A percentile compares a stretch with the other conserved stretches of the same genome.
phyloP scores from a whole-genome alignment of 92 coral and sea anemone species.

The Meandrina meandrites region DNA sequence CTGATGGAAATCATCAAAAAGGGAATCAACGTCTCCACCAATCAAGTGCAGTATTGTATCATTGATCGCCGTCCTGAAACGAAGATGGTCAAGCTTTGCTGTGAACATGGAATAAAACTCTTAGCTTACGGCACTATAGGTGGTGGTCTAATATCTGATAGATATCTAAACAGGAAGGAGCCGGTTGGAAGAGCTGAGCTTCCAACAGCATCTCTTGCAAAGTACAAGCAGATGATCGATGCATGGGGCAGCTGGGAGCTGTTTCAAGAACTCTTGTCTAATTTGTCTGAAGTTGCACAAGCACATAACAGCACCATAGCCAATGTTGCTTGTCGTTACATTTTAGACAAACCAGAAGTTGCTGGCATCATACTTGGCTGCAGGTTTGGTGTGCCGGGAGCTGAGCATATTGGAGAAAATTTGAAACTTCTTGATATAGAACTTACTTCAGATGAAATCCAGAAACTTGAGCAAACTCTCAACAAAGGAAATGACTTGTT shows the following conservation, averaged over 20 bases:
- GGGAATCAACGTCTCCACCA: slow-evolving; percentile 75
- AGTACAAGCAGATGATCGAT: slow-evolving; percentile 86
- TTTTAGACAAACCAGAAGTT: slow-evolving; percentile 83
- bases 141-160: slow-evolving; percentile 78
- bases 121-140: slow-evolving; percentile 81
- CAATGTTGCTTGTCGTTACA: slow-evolving; percentile 77
- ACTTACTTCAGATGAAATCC: slow-evolving; percentile 57
- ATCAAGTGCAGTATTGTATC: slow-evolving; percentile 84
- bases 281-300: slow-evolving; percentile 62
- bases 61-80: slow-evolving; percentile 81
- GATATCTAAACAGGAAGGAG: slow-evolving; percentile 59
- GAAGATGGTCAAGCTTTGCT: slow-evolving; percentile 73
- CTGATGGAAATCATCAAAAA: slow-evolving; percentile 57
- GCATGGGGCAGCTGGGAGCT: slow-evolving; percentile 91
- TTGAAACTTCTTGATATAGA: slow-evolving; percentile 57
- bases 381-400: slow-evolving; percentile 75
- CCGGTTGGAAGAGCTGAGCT: slow-evolving; percentile 61
- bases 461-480: slow-evolving; percentile 48
- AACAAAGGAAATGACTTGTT: slow-evolving; percentile 78
- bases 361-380: slow-evolving; percentile 83
- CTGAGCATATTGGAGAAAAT: slow-evolving; percentile 74
- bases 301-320: slow-evolving; percentile 74
- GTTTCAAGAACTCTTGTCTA: slow-evolving; percentile 73
- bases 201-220: slow-evolving; percentile 75
- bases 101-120: slow-evolving; percentile 66